A percentile compares a stretch with the other conserved stretches of the same genome.
These are phyloP conservation scores for Poecilia velifera DNA, from an alignment of 2,797 vertebrate species.

Conservation along the genomic window DNA sequence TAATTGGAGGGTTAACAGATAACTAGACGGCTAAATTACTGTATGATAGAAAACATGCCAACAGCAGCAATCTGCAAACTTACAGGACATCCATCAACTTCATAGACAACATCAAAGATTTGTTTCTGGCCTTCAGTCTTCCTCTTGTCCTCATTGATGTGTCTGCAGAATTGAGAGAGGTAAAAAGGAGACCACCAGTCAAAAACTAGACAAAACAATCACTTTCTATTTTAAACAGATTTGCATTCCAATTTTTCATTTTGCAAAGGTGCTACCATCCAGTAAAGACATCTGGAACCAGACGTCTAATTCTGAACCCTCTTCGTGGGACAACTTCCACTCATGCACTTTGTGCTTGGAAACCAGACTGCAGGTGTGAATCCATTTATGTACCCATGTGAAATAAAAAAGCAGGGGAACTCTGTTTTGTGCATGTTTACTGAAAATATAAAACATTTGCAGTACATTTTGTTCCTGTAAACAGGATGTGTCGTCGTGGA, in stretches of 20 bases:
- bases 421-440: too few species aligned
- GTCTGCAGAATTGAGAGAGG: constrained; percentile 70
- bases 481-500: background rate
- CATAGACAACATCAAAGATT: constrained; percentile 98
- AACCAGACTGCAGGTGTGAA: too few species aligned
- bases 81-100: constrained; percentile 97
- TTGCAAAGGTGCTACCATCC: too few species aligned
- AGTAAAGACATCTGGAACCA: too few species aligned
- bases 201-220: background rate
- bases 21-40: background rate
- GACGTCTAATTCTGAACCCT: too few species aligned
- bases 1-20: background rate
- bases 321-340: too few species aligned
- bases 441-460: too few species aligned
- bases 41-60: background rate
- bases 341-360: too few species aligned
- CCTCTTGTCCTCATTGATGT: constrained; percentile 99
- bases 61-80: constrained; percentile 65
- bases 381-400: too few species aligned
- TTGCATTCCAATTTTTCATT: background rate
- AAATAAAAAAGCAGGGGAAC: too few species aligned
- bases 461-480: background rate
- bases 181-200: background rate
- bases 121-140: constrained; percentile 98
- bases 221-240: background rate